A percentile compares a stretch with the other conserved stretches of the same genome.
Conservation (phyloP, 2,888 invertebrate species). For the Plemyria rubiginata region DNA sequence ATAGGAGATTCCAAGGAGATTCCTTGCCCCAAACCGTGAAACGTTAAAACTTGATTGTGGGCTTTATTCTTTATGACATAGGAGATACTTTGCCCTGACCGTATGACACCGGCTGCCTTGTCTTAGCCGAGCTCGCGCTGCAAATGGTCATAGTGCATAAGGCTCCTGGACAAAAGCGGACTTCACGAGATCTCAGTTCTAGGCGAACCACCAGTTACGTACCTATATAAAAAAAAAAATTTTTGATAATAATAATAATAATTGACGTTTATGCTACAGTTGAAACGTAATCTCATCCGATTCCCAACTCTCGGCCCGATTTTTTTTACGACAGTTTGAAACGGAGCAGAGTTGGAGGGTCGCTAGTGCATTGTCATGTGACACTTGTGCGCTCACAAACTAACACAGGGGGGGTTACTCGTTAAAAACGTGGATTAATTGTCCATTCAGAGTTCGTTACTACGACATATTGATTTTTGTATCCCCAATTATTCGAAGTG, state of each 20-base stretch:
- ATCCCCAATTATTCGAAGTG: conserved; percentile 21
- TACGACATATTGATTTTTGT: conserved; percentile 41
- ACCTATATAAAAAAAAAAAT: background rate
- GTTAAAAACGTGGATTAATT: conserved; percentile 73
- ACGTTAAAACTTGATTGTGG: too few species aligned
- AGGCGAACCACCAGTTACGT: background rate
- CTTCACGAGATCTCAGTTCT: too few species aligned
- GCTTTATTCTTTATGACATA: too few species aligned
- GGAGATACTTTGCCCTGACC: too few species aligned
- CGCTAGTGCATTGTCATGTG: conserved; percentile 79
- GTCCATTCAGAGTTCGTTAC: conserved; percentile 58
- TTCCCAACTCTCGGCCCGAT: conserved; percentile 66
- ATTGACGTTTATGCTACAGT: conserved; percentile 5
- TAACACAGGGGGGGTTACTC: conserved; percentile 71
- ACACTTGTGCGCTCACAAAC: conserved; percentile 78
- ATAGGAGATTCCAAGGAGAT: too few species aligned
- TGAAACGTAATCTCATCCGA: conserved; percentile 57
- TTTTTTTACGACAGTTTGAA: conserved; percentile 73
- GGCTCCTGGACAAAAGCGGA: too few species aligned
- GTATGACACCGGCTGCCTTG: too few species aligned
- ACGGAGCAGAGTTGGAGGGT: conserved; percentile 68
- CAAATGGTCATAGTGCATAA: too few species aligned
- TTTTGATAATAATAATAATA: conserved; percentile 24
- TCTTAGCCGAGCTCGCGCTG: too few species aligned
- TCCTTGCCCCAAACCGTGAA: too few species aligned